A percentile compares a stretch with the other conserved stretches of the same genome.
Conservation (phyloP, 2,113 vertebrate species). For the Steatornis caripensis region DNA sequence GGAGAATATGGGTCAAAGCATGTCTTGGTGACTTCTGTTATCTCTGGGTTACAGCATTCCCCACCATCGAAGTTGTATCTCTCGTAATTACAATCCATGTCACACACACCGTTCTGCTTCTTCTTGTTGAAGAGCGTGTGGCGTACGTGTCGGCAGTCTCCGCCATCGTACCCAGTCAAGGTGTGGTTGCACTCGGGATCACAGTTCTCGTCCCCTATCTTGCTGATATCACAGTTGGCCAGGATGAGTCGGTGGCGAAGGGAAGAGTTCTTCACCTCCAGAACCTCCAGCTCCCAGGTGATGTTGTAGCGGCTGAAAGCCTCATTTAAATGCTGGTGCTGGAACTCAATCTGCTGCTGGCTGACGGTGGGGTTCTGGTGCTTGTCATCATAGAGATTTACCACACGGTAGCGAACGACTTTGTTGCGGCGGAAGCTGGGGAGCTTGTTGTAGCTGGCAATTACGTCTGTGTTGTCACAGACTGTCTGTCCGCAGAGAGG, state of each 20-base stretch:
- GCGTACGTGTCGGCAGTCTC: constrained; percentile 84
- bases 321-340: constrained; percentile 90
- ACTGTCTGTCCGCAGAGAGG: constrained; percentile 93
- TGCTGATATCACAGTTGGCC: constrained; percentile 95
- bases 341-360: constrained; percentile 89
- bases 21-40: constrained; percentile 97
- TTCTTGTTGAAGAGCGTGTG: constrained; percentile 78
- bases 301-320: constrained; percentile 93
- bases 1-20: constrained; percentile 94
- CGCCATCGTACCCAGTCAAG: constrained; percentile 88
- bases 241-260: constrained; percentile 88
- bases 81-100: constrained; percentile 94
- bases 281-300: constrained; percentile 92
- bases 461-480: constrained; percentile 90
- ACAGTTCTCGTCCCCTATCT: constrained; percentile 88
- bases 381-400: constrained; percentile 86
- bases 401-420: constrained; percentile 89
- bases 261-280: constrained; percentile 89
- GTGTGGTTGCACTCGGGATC: constrained; percentile 96
- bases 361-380: constrained; percentile 85
- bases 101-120: constrained; percentile 88
- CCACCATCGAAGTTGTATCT: constrained; percentile 88
- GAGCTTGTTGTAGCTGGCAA: constrained; percentile 89
- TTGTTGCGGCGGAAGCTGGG: constrained; percentile 86
- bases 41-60: constrained; percentile 93